Conservation (phyloP, 2,888 invertebrate species). For the Himalopsyche japonica region DNA sequence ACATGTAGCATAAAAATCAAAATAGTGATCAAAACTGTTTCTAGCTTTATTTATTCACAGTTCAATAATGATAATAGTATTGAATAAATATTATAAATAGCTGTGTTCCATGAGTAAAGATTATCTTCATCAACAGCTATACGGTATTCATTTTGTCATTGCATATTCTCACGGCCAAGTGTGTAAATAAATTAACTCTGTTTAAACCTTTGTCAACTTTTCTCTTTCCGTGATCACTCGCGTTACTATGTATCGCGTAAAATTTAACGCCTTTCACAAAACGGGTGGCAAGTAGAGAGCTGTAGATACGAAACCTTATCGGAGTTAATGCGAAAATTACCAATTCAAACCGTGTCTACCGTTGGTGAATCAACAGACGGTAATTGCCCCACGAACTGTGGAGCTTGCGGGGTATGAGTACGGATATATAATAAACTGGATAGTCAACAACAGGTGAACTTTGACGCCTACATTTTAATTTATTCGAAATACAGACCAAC, state of each 20-base stretch:
- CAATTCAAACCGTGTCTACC: slow-evolving; percentile 25
- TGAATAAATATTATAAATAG: too few species aligned
- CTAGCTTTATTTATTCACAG: too few species aligned
- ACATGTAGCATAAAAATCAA: too few species aligned
- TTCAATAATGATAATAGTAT: too few species aligned
- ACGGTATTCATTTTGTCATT: too few species aligned
- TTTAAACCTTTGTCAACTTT: background rate
- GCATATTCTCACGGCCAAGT: too few species aligned
- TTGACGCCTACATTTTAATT: background rate
- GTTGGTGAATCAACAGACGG: slow-evolving; percentile 31
- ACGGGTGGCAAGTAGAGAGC: background rate
- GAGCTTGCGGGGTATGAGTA: background rate
- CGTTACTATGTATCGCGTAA: background rate
- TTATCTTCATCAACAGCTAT: too few species aligned
- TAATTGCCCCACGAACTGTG: slow-evolving; percentile 21
- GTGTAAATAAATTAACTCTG: background rate
- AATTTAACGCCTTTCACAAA: background rate
- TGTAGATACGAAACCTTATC: background rate
- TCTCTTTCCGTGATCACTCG: background rate
- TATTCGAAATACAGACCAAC: too few species aligned
- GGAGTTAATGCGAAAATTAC: slow-evolving; percentile 31
- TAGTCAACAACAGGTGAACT: background rate
- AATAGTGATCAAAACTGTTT: too few species aligned
- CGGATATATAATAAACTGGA: background rate
- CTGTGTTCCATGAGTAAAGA: too few species aligned